phyloP scores from a whole-genome alignment of 2,888 invertebrate species.

The Eurytoma adleriae region DNA sequence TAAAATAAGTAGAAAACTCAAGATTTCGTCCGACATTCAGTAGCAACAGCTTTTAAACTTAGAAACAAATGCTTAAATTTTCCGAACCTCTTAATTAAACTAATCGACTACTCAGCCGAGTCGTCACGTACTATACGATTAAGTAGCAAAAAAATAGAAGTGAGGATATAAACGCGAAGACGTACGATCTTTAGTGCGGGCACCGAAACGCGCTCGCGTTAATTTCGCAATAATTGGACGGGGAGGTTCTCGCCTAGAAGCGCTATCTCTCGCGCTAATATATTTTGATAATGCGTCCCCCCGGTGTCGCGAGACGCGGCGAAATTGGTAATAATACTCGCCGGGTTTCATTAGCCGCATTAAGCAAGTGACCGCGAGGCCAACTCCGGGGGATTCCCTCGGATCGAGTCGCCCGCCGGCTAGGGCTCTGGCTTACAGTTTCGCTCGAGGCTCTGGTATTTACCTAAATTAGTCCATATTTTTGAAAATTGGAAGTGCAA shows the following conservation, averaged over 20 bases:
- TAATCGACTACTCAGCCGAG: too few relatives aligned
- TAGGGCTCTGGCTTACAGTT: not conserved
- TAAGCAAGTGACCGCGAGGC: conserved; percentile 65
- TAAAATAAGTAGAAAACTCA: too few relatives aligned
- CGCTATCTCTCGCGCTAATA: conserved; percentile 57
- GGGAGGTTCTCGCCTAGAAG: not conserved
- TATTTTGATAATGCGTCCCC: conserved; percentile 63
- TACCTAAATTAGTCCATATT: not conserved
- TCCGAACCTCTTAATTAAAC: too few relatives aligned
- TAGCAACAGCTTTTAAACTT: too few relatives aligned
- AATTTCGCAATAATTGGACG: conserved; percentile 48
- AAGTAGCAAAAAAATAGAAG: too few relatives aligned
- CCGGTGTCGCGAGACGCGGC: conserved; percentile 58
- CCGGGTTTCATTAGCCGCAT: conserved; percentile 67
- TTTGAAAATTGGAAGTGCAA: not conserved
- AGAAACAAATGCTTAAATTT: too few relatives aligned
- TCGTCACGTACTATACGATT: too few relatives aligned
- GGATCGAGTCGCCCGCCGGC: conserved; percentile 10
- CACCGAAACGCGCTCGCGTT: conserved; percentile 3
- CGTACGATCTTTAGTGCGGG: not conserved
- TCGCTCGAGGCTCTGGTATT: not conserved
- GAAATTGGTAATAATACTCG: conserved; percentile 68
- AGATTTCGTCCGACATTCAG: too few relatives aligned
- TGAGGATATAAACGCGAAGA: too few relatives aligned
- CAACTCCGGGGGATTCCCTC: conserved; percentile 59